These are phyloP conservation scores for Philereme transversata DNA, from an alignment of 2,888 invertebrate species.

Conservation along the genomic window DNA sequence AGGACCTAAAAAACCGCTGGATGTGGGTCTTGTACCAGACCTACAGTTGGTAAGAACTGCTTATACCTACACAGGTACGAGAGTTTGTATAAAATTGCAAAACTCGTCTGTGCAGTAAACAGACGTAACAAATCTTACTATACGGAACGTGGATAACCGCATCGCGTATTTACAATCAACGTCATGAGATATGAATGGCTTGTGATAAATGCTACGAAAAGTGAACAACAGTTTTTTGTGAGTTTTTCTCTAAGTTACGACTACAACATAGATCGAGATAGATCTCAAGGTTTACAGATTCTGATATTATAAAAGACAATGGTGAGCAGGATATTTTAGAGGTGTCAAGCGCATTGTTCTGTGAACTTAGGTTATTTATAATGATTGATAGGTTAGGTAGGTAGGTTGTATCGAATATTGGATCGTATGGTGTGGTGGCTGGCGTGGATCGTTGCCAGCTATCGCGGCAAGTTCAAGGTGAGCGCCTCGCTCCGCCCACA, in stretches of 20 bases:
- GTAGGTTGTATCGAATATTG: slow-evolving; percentile 45
- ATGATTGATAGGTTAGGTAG: slow-evolving; percentile 37
- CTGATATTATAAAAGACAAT: not conserved
- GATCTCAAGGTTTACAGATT: not conserved
- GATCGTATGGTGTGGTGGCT: slow-evolving; percentile 32
- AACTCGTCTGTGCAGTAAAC: slow-evolving; percentile 47
- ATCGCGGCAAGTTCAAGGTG: slow-evolving; percentile 83
- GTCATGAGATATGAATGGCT: slow-evolving; percentile 73
- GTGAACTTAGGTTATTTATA: not conserved
- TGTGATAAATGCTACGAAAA: slow-evolving; percentile 45
- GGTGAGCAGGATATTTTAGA: not conserved
- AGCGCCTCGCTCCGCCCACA: slow-evolving; percentile 81
- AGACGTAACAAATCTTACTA: slow-evolving; percentile 63
- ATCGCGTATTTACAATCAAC: slow-evolving; percentile 53
- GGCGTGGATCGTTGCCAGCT: slow-evolving; percentile 53
- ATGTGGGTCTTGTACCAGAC: too few species aligned
- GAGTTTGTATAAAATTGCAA: not conserved
- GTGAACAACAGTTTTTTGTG: not conserved
- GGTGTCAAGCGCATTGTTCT: not conserved
- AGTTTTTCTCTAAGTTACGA: not conserved
- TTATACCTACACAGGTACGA: not conserved
- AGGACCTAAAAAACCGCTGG: too few species aligned
- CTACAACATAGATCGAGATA: not conserved
- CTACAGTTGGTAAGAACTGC: too few species aligned
- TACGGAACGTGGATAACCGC: slow-evolving; percentile 36